Evolutionary conservation across 2,113 vertebrate species (phyloP).

Genomic region (Alligator sinensis): DNA sequence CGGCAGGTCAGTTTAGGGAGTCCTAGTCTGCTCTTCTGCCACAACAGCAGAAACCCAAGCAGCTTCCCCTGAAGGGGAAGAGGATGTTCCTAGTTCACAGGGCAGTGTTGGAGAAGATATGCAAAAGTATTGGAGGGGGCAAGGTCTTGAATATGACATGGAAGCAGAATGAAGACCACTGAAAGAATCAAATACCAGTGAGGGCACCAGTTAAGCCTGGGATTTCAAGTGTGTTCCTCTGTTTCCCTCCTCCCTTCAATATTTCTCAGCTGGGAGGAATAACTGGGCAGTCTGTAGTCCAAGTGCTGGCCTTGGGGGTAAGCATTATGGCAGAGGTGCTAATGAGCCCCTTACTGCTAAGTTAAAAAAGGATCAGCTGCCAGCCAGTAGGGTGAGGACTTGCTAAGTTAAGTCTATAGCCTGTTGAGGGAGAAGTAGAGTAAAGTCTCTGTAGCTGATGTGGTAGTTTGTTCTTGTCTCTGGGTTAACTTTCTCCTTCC

Average conservation of each 20-base stretch:
- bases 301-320: background rate
- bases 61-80: too few relatives aligned
- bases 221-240: background rate
- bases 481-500: background rate
- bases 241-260: background rate
- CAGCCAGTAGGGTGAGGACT: background rate
- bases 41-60: too few relatives aligned
- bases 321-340: background rate
- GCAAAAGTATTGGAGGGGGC: too few relatives aligned
- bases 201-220: background rate
- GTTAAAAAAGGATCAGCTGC: background rate
- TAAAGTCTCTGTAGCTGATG: background rate
- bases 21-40: too few relatives aligned
- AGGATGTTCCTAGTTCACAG: too few relatives aligned
- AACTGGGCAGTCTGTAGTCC: background rate
- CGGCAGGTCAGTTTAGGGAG: too few relatives aligned
- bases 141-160: too few relatives aligned
- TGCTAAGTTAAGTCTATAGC: background rate
- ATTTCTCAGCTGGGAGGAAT: background rate
- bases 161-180: too few relatives aligned
- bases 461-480: background rate
- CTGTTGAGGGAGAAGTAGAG: background rate
- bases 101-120: too few relatives aligned
- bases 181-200: too few relatives aligned
- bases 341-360: background rate